These are phyloP conservation scores for Danio choprae DNA, from an alignment of 2,797 vertebrate species.

Conservation along the genomic window DNA sequence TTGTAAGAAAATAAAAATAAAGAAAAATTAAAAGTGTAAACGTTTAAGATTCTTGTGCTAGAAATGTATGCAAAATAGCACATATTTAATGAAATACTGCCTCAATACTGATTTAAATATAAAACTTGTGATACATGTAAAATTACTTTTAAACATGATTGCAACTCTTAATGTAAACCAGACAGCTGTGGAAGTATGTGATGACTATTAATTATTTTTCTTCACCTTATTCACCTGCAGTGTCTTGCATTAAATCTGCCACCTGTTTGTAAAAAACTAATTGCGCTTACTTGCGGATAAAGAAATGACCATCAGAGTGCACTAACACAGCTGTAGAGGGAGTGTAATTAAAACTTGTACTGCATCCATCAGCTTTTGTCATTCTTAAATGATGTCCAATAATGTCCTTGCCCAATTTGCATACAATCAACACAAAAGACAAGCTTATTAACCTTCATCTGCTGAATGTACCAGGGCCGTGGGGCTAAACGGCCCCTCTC, in stretches of 20 bases:
- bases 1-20: too few relatives aligned
- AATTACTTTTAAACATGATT: too few relatives aligned
- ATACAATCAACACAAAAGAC: slow-evolving; percentile 51
- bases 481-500: slow-evolving; percentile 83
- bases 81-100: too few relatives aligned
- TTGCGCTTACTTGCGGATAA: slow-evolving; percentile 1
- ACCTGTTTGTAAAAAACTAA: slow-evolving; percentile 39
- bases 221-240: too few relatives aligned
- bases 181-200: too few relatives aligned
- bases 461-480: slow-evolving; percentile 81
- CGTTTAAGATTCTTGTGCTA: too few relatives aligned
- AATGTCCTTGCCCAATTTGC: slow-evolving; percentile 24
- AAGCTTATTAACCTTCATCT: slow-evolving; percentile 79
- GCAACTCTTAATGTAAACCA: too few relatives aligned
- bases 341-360: slow-evolving; percentile 13
- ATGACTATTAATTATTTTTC: too few relatives aligned
- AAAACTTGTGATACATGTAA: too few relatives aligned
- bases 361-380: slow-evolving; percentile 21
- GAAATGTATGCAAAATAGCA: too few relatives aligned
- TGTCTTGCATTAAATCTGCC: slow-evolving; percentile 4
- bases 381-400: slow-evolving; percentile 34
- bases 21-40: too few relatives aligned
- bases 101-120: too few relatives aligned
- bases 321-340: slow-evolving; percentile 42
- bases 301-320: slow-evolving; percentile 44